Percentiles rank a stretch among this genome's conserved stretches.
Evolutionary conservation across 2,888 invertebrate species (phyloP).

Genomic region (Cryptus armator): DNA sequence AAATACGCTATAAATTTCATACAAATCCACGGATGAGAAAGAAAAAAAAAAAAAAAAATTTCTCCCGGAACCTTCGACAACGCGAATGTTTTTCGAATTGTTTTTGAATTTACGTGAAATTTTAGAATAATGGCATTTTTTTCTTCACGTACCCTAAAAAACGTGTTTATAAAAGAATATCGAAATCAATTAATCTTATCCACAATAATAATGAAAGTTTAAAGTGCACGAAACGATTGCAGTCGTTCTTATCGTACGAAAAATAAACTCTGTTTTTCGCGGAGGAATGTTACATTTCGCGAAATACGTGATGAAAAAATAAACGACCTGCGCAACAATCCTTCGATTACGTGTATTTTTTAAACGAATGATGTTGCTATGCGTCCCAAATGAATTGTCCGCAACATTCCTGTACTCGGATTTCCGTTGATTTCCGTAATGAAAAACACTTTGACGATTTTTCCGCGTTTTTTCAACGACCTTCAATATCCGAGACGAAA

Average conservation of each 20-base stretch:
- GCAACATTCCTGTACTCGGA: background rate
- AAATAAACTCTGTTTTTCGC: background rate
- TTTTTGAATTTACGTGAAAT: too few relatives aligned
- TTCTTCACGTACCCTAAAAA: too few relatives aligned
- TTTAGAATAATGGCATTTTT: too few relatives aligned
- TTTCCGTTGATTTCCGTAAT: background rate
- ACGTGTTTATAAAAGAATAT: background rate
- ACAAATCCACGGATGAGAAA: too few relatives aligned
- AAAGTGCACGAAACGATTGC: background rate
- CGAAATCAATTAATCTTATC: background rate
- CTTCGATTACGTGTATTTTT: background rate
- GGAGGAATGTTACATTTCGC: background rate
- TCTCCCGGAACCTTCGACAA: too few relatives aligned
- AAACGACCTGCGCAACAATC: background rate
- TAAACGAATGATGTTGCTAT: too few relatives aligned
- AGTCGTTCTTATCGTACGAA: background rate
- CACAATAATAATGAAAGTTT: background rate
- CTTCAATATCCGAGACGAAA: slow-evolving; percentile 9
- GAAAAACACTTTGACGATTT: slow-evolving; percentile 2
- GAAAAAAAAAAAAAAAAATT: too few relatives aligned
- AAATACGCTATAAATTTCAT: too few relatives aligned
- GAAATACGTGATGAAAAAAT: slow-evolving; percentile 1
- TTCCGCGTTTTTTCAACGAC: slow-evolving; percentile 5
- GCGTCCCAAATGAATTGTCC: too few relatives aligned
- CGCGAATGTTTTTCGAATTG: too few relatives aligned